Evolutionary conservation across 2,888 invertebrate species (phyloP).

Genomic region (Antheraea assamensis): DNA sequence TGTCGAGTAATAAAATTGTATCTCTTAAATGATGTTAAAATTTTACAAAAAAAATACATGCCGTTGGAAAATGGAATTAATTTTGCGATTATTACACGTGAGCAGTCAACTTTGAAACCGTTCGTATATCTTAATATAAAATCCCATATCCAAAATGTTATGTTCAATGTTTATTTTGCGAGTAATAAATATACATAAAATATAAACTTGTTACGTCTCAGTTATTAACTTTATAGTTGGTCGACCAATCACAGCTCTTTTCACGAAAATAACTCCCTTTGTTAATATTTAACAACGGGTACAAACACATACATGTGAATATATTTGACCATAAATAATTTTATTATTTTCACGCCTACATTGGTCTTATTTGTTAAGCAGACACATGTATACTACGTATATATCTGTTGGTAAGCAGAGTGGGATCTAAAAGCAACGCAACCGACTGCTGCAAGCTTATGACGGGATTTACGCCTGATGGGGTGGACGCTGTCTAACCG

Average conservation of each 20-base stretch:
- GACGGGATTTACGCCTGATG: no score
- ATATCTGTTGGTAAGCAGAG: no score
- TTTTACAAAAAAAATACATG: not conserved
- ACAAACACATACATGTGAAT: constrained; percentile 3
- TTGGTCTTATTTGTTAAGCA: not conserved
- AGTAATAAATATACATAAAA: constrained; percentile 5
- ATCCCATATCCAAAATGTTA: not conserved
- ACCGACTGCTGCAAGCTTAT: no score
- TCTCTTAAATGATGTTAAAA: not conserved
- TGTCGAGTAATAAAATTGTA: not conserved
- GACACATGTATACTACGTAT: not conserved
- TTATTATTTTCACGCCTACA: not conserved
- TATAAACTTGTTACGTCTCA: constrained; percentile 6
- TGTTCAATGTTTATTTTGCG: not conserved
- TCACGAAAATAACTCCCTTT: not conserved
- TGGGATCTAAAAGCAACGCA: no score
- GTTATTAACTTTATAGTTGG: constrained; percentile 15
- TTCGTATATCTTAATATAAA: not conserved
- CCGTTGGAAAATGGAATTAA: not conserved
- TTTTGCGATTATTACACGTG: not conserved
- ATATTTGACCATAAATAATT: not conserved
- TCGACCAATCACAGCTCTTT: not conserved
- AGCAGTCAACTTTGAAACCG: not conserved
- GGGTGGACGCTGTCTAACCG: no score
- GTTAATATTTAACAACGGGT: not conserved